phyloP scores from a whole-genome alignment of 2,797 vertebrate genomes.

The Crax fasciolata region DNA sequence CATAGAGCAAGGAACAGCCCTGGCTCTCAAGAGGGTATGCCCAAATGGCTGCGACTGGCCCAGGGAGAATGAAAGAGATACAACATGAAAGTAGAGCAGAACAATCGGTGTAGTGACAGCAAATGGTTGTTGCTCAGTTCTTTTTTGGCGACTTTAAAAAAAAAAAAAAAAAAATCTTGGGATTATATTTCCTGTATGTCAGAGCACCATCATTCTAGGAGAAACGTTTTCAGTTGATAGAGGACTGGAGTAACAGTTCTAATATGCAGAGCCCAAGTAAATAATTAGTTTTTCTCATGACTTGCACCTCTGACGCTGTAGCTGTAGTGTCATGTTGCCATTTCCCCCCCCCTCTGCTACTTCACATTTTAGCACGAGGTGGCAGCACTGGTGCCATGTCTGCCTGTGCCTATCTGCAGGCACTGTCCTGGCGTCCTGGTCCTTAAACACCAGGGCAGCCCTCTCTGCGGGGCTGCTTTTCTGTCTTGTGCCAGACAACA shows the following conservation, averaged over 20 bases:
- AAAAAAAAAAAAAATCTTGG: neutral
- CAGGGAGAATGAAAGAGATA: neutral
- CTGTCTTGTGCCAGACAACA: neutral
- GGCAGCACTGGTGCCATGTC: constrained; percentile 53
- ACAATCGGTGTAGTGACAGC: neutral
- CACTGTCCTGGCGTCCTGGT: neutral
- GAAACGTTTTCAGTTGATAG: neutral
- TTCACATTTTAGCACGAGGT: constrained; percentile 29
- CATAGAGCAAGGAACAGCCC: neutral
- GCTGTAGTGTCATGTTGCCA: neutral
- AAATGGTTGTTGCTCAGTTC: neutral
- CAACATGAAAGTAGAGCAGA: neutral
- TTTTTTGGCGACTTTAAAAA: neutral
- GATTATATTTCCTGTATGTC: neutral
- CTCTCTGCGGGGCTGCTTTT: neutral
- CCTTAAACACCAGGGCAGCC: neutral
- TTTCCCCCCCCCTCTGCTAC: neutral
- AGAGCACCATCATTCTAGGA: neutral
- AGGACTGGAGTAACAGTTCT: neutral
- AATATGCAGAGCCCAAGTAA: neutral
- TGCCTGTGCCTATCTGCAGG: neutral
- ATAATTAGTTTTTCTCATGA: neutral
- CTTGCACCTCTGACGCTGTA: neutral
- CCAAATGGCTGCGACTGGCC: neutral
- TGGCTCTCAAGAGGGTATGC: neutral